Conservation (phyloP, 2,888 invertebrate species). For the Dasypolia templi region DNA sequence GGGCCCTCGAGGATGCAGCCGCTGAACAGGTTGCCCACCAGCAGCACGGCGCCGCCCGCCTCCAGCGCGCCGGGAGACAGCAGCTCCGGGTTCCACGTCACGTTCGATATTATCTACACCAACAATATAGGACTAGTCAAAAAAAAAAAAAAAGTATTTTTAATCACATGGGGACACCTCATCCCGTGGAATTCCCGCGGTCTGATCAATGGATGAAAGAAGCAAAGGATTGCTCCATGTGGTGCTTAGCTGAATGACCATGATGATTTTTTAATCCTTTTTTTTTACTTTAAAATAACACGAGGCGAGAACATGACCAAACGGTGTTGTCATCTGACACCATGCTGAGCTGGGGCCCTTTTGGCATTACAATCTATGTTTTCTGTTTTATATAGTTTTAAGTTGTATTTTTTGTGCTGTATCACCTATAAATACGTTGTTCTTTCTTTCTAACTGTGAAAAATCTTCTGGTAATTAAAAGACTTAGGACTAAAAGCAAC, state of each 20-base stretch:
- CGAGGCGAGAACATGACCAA: too few relatives aligned
- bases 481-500: background rate
- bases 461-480: background rate
- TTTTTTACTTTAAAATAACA: background rate
- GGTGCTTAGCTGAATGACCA: background rate
- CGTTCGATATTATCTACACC: conserved; percentile 93
- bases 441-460: too few relatives aligned
- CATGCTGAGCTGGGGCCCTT: too few relatives aligned
- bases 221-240: background rate
- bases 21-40: conserved; percentile 95
- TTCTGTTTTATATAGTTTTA: too few relatives aligned
- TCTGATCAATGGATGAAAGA: background rate
- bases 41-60: conserved; percentile 93
- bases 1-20: conserved; percentile 97
- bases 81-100: conserved; percentile 94
- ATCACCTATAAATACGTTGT: too few relatives aligned
- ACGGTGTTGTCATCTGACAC: too few relatives aligned
- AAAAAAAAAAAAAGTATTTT: too few relatives aligned
- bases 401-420: too few relatives aligned
- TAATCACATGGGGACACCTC: background rate
- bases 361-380: too few relatives aligned
- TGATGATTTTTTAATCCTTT: background rate
- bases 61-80: conserved; percentile 93
- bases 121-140: background rate
- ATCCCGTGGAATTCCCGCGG: background rate